Evolutionary conservation across 2,113 vertebrate genomes (phyloP).

Genomic region (Oreochromis tanganicae): DNA sequence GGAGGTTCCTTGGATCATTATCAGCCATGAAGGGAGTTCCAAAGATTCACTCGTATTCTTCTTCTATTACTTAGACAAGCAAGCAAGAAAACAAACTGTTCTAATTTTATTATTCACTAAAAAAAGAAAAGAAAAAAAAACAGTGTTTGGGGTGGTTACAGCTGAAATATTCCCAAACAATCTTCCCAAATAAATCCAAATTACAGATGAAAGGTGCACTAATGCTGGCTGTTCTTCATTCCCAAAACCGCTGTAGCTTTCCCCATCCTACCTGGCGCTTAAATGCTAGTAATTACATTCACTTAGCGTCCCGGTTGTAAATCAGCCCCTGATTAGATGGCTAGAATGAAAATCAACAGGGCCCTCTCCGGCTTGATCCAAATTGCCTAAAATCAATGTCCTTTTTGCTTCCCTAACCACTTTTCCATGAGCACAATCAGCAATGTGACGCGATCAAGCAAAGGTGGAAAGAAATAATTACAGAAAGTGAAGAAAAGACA

Average conservation of each 20-base stretch:
- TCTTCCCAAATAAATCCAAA: neutral
- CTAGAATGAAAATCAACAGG: slow-evolving; percentile 38
- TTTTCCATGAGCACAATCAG: neutral
- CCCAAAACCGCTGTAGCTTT: neutral
- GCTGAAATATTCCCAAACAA: neutral
- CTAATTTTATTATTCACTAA: neutral
- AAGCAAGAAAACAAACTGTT: neutral
- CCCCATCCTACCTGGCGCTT: neutral
- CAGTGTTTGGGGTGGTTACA: neutral
- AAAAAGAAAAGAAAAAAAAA: neutral
- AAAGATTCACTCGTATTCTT: neutral
- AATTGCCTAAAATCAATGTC: slow-evolving; percentile 23
- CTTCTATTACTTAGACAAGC: neutral
- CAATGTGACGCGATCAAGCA: neutral
- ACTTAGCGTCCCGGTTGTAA: slow-evolving; percentile 41
- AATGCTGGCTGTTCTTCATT: neutral
- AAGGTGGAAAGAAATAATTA: neutral
- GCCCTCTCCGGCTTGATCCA: slow-evolving; percentile 7
- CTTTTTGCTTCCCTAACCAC: slow-evolving; percentile 6
- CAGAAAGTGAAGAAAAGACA: neutral
- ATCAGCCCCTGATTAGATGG: slow-evolving; percentile 37
- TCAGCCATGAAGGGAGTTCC: neutral
- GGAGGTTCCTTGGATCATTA: neutral
- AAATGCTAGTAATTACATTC: slow-evolving; percentile 48
- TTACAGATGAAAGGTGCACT: neutral